Base-by-base conservation (phyloP, 23 tunicate genomes). In the Diplosoma virens region DNA sequence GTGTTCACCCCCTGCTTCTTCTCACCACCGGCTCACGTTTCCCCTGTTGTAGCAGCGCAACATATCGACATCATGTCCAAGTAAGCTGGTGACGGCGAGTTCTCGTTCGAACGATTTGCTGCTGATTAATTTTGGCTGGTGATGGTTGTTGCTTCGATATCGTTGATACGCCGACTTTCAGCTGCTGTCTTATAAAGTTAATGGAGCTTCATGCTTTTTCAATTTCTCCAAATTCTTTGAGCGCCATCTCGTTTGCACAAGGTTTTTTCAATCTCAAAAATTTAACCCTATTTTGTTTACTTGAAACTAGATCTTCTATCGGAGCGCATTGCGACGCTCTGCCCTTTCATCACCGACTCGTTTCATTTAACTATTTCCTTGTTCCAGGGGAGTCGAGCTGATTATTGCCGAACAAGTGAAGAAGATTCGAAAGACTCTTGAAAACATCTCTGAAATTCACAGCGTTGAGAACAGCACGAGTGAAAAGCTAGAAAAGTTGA, bases 1-100 rank as follows among this genome's bases (percentile, higher is more conserved):
- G 79, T 79, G 14, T 79, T 86, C 74, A 79, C 93, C 58, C 93
- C 93, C 58, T 86, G 85, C 67, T 71, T 86, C 75, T 34, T 86
- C 26, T 35, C 76, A 54, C 78, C 93, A 9, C 93, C 93, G 6
- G 32, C 28, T 6, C 90, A 85, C 73, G 82, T 85, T 9, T 67
- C 90, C 47, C 90, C 90, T 25, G 70, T 80, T 29, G 72, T 41
- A 3, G 84, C 77, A 1, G 84, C 84, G 25, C 66, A 68, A 17
- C 84, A 80, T 26, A 54, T 80, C 2, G 84, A 77, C n/a, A 68
- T 36, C 36, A 80, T 80, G 84, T 67, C 84, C 67, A 80, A 46
- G 84, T 80, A 58, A 32, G 63, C 24, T n/a, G n/a, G n/a, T n/a
- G n/a, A n/a, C n/a, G n/a, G n/a, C n/a, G n/a, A n/a, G n/a, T n/a